phyloP scores from a whole-genome alignment of 2,113 vertebrate genomes.

The Colinus virginianus region DNA sequence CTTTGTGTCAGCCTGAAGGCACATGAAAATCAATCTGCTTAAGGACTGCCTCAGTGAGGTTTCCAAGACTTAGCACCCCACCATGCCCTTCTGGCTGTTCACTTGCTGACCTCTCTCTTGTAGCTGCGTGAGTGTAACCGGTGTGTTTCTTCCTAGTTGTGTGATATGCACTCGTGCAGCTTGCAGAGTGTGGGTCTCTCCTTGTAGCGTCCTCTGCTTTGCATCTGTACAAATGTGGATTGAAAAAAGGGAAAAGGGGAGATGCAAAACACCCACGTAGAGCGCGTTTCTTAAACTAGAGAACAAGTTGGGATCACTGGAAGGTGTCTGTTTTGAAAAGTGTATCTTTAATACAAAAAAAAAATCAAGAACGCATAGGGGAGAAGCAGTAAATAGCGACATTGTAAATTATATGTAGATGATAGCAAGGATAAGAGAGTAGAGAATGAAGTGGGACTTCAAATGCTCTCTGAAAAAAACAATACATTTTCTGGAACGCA shows the following conservation, averaged over 20 bases:
- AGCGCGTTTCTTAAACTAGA: not conserved
- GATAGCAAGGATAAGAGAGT: slow-evolving; percentile 19
- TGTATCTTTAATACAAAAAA: not conserved
- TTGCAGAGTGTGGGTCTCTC: not conserved
- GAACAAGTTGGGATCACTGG: not conserved
- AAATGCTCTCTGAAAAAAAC: not conserved
- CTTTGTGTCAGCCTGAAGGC: slow-evolving; percentile 59
- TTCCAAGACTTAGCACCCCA: slow-evolving; percentile 40
- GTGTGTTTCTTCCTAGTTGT: not conserved
- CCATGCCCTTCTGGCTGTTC: slow-evolving; percentile 28
- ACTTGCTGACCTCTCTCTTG: slow-evolving; percentile 25
- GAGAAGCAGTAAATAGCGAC: not conserved
- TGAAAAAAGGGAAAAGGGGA: not conserved
- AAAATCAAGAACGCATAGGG: not conserved
- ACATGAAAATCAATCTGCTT: slow-evolving; percentile 69
- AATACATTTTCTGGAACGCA: not conserved
- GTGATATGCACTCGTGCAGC: not conserved
- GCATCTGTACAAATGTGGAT: not conserved
- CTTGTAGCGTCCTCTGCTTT: not conserved
- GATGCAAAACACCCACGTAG: rapidly evolving
- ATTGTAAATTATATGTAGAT: not conserved
- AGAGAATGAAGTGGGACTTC: not conserved
- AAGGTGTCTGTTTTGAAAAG: not conserved
- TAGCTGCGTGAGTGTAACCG: not conserved
- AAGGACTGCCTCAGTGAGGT: slow-evolving; percentile 38